Conservation (phyloP, 1,140 invertebrate genomes). For the Vollenhovia emeryi region DNA sequence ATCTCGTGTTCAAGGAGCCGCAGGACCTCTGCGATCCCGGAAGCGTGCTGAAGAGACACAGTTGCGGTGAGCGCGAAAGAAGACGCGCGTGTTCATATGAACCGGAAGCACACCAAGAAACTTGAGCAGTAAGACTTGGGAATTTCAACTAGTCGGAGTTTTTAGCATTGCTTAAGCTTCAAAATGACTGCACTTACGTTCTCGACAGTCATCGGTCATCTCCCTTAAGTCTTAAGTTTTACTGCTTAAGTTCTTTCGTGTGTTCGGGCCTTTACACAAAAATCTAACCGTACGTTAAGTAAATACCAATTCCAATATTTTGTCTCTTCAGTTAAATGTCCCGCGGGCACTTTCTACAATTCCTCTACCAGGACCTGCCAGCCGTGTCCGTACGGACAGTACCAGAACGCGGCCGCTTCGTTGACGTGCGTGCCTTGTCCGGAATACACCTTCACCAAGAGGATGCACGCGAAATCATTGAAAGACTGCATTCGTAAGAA, state of each 20-base stretch:
- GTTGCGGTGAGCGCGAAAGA: slow-evolving; percentile 73
- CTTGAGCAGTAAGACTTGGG: too few relatives aligned
- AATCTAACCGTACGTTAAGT: not conserved
- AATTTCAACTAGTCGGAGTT: too few relatives aligned
- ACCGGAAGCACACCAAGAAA: too few relatives aligned
- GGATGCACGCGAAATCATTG: slow-evolving; percentile 85
- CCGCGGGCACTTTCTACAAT: slow-evolving; percentile 89
- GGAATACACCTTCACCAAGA: slow-evolving; percentile 86
- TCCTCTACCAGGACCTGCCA: slow-evolving; percentile 85
- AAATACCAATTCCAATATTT: not conserved
- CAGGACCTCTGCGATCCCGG: slow-evolving; percentile 75
- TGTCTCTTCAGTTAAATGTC: slow-evolving; percentile 87
- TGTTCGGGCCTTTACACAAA: too few relatives aligned
- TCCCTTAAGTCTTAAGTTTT: too few relatives aligned
- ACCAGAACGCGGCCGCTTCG: slow-evolving; percentile 87
- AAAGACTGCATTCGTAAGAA: slow-evolving; percentile 88
- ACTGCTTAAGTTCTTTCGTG: too few relatives aligned
- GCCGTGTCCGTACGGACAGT: slow-evolving; percentile 87
- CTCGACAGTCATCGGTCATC: too few relatives aligned
- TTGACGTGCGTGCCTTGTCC: slow-evolving; percentile 87
- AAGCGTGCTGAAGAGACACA: slow-evolving; percentile 73
- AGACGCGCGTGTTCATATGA: too few relatives aligned
- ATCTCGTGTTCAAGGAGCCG: slow-evolving; percentile 71
- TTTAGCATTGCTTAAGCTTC: too few relatives aligned
- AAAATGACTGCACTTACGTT: too few relatives aligned